Conservation (phyloP, 2,797 vertebrate species). For the Picus viridis region DNA sequence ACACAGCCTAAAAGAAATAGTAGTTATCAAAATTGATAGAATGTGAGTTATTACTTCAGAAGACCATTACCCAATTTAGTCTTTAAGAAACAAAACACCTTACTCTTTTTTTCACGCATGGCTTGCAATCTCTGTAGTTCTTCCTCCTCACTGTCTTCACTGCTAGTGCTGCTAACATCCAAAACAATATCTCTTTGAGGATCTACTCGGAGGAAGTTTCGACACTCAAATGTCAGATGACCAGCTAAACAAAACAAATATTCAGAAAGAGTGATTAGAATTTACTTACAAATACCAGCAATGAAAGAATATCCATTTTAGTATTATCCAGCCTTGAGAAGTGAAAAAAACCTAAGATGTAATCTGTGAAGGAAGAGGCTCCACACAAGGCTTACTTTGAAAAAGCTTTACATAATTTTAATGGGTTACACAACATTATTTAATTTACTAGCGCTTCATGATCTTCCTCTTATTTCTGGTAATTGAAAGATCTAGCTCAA, state of each 20-base stretch:
- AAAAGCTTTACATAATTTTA: not conserved
- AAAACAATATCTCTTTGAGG: slow-evolving; percentile 97
- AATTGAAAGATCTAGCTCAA: not conserved
- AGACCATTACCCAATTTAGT: not conserved
- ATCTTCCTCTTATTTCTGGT: not conserved
- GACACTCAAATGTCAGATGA: slow-evolving; percentile 96
- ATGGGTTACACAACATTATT: not conserved
- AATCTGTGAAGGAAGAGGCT: not conserved
- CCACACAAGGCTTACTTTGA: not conserved
- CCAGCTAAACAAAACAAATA: slow-evolving; percentile 83
- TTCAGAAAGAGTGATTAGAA: not conserved
- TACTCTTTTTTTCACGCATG: slow-evolving; percentile 80
- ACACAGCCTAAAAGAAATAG: not conserved
- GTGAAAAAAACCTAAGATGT: not conserved
- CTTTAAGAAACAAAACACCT: not conserved
- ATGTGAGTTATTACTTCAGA: not conserved
- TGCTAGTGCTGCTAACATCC: slow-evolving; percentile 98
- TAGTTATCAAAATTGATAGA: not conserved
- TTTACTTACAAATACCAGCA: not conserved
- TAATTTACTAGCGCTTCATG: not conserved
- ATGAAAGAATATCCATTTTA: not conserved
- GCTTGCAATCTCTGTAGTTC: slow-evolving; percentile 76
- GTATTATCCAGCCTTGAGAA: not conserved
- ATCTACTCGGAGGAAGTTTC: slow-evolving; percentile 97
- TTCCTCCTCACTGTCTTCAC: slow-evolving; percentile 93